phyloP scores from a whole-genome alignment of 2,888 invertebrate genomes.

The Lasius fuliginosus region DNA sequence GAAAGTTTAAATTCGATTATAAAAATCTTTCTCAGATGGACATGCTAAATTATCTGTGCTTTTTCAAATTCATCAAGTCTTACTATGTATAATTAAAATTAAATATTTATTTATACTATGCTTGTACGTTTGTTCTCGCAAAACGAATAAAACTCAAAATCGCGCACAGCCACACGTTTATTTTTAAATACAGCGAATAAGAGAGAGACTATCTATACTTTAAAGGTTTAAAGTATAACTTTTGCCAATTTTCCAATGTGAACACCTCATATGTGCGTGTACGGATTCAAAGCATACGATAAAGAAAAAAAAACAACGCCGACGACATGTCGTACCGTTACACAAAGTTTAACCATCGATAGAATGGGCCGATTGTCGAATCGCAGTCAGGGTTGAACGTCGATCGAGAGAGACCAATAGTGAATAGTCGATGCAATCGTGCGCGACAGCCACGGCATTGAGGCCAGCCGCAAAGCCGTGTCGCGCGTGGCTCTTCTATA shows the following conservation, averaged over 20 bases:
- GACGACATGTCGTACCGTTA: slow-evolving; percentile 9
- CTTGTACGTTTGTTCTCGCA: not conserved
- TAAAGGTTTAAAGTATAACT: not conserved
- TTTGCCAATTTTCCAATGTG: slow-evolving; percentile 8
- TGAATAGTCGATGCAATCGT: slow-evolving; percentile 67
- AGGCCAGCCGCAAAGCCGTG: slow-evolving; percentile 76
- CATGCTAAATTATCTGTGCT: not conserved
- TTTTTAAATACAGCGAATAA: not conserved
- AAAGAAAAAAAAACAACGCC: slow-evolving; percentile 4
- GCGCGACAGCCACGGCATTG: slow-evolving; percentile 60
- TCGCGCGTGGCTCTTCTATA: slow-evolving; percentile 61
- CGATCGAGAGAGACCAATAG: slow-evolving; percentile 60
- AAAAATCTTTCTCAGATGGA: not conserved
- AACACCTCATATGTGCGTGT: not conserved
- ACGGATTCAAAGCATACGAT: not conserved
- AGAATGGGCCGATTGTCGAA: slow-evolving; percentile 42
- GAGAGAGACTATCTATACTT: not conserved
- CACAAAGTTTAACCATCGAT: slow-evolving; percentile 29
- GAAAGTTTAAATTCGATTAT: not conserved
- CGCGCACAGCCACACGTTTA: not conserved
- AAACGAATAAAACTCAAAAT: not conserved
- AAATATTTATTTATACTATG: slow-evolving; percentile 1
- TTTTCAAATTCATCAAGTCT: not conserved
- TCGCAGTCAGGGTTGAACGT: slow-evolving; percentile 68
- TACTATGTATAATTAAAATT: not conserved